Conservation (phyloP, 2,888 invertebrate species). For the Leucania comma region DNA sequence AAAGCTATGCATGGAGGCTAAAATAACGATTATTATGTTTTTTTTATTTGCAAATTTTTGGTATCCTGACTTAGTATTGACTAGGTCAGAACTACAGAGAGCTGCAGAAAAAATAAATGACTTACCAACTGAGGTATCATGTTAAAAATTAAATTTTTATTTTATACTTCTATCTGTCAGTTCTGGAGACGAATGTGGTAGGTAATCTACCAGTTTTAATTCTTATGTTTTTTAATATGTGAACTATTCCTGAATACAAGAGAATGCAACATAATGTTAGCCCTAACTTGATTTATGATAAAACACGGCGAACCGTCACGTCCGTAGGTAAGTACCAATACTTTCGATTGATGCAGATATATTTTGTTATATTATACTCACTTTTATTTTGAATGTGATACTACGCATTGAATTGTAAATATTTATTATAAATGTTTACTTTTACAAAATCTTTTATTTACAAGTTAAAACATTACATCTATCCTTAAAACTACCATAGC, state of each 20-base stretch:
- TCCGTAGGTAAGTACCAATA: slow-evolving; percentile 77
- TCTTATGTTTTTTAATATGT: background rate
- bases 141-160: slow-evolving; percentile 14
- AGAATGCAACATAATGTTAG: slow-evolving; percentile 24
- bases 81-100: too few relatives aligned
- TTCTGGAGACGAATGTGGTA: slow-evolving; percentile 1
- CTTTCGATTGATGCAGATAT: slow-evolving; percentile 77
- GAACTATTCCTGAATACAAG: slow-evolving; percentile 29
- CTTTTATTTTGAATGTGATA: slow-evolving; percentile 87
- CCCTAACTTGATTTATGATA: slow-evolving; percentile 42
- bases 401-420: slow-evolving; percentile 86
- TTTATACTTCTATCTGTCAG: background rate
- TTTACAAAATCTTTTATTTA: slow-evolving; percentile 72
- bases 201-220: slow-evolving; percentile 21
- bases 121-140: slow-evolving; percentile 29
- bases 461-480: slow-evolving; percentile 40
- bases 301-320: slow-evolving; percentile 55
- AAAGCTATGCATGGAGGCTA: background rate
- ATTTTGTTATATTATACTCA: slow-evolving; percentile 84
- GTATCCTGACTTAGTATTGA: slow-evolving; percentile 1
- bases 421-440: slow-evolving; percentile 88
- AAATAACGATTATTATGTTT: slow-evolving; percentile 15
- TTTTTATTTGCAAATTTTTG: slow-evolving; percentile 6
- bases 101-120: slow-evolving; percentile 2
- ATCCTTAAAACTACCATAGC: slow-evolving; percentile 30